phyloP scores from a whole-genome alignment of 2,113 vertebrate genomes.

The Centrocercus urophasianus region DNA sequence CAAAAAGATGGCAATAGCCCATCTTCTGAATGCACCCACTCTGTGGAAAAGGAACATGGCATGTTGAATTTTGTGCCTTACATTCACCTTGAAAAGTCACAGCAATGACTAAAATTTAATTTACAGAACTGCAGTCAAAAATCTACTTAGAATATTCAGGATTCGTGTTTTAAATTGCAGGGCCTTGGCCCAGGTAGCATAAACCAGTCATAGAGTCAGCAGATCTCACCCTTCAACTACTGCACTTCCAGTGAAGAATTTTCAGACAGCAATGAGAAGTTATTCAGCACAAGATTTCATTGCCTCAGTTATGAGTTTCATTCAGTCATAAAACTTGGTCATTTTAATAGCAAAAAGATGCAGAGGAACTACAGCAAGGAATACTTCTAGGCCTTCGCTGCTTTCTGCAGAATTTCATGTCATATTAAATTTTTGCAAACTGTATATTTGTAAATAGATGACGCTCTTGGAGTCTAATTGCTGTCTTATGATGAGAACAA shows the following conservation, averaged over 20 bases:
- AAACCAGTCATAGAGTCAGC: neutral
- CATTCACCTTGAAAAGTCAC: neutral
- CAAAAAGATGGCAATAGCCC: neutral
- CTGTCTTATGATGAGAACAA: neutral
- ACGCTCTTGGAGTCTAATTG: neutral
- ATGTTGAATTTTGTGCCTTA: neutral
- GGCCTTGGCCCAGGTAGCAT: neutral
- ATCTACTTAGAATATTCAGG: neutral
- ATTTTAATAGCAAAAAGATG: neutral
- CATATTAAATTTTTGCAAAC: neutral
- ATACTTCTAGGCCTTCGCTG: neutral
- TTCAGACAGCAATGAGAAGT: neutral
- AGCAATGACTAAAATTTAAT: neutral
- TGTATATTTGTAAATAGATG: neutral
- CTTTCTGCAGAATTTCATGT: neutral
- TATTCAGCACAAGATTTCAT: neutral
- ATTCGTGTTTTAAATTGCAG: neutral
- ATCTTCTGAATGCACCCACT: neutral
- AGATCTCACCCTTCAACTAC: neutral
- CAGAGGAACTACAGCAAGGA: neutral
- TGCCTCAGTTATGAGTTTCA: neutral
- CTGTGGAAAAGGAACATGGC: neutral
- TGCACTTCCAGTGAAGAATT: neutral
- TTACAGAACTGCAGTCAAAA: neutral
- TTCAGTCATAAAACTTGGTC: neutral